phyloP scores from a whole-genome alignment of 2,113 vertebrate genomes.

The Elephantulus edwardii region DNA sequence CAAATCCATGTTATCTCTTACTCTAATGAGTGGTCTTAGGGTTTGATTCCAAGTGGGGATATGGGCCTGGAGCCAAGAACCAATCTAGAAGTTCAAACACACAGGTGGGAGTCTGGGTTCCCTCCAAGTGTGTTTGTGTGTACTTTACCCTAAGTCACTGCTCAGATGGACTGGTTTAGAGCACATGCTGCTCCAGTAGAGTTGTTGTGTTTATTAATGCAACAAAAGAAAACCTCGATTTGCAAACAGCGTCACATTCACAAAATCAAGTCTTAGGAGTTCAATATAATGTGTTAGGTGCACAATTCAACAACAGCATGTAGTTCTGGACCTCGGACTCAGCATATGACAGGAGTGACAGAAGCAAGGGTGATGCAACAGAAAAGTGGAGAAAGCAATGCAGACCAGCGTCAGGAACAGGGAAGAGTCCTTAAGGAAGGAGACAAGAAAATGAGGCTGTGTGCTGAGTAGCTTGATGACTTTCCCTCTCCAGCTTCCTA shows the following conservation, averaged over 20 bases:
- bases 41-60: not conserved
- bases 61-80: not conserved
- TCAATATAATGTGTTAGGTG: not conserved
- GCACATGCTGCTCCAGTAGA: not conserved
- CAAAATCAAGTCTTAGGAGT: not conserved
- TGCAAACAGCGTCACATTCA: not conserved
- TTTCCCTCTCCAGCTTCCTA: not conserved
- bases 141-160: not conserved
- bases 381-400: not conserved
- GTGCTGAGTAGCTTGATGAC: not conserved
- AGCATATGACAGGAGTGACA: not conserved
- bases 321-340: not conserved
- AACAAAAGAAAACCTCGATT: not conserved
- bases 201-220: too few species aligned
- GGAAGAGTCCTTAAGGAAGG: not conserved
- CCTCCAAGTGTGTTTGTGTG: not conserved
- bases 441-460: not conserved
- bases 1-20: rapidly evolving
- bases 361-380: too few species aligned
- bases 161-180: not conserved
- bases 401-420: not conserved
- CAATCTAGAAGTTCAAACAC: rapidly evolving
- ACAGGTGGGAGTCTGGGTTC: not conserved
- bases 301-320: not conserved
- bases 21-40: rapidly evolving